Conservation (phyloP, 2,797 vertebrate species). For the Periophthalmus magnuspinnatus region DNA sequence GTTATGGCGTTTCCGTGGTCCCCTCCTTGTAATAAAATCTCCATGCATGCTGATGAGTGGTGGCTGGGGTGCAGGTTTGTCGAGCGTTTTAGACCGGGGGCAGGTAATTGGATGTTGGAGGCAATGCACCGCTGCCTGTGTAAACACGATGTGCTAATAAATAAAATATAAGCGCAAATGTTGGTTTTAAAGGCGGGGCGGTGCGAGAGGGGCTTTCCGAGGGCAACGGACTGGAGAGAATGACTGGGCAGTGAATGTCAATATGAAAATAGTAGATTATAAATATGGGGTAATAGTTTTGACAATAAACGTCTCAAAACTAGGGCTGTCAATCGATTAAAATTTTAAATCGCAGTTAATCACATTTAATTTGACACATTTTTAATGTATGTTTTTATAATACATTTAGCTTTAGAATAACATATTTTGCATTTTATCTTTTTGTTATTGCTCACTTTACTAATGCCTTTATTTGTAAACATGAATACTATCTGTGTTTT, state of each 20-base stretch:
- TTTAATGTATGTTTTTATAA: no score
- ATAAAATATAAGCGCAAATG: constrained; percentile 17
- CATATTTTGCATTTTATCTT: no score
- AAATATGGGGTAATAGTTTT: neutral
- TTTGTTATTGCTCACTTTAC: no score
- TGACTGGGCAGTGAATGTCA: neutral
- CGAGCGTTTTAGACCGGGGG: constrained; percentile 1
- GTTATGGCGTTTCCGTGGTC: constrained; percentile 20
- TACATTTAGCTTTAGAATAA: no score
- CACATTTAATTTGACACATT: no score
- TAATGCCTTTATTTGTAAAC: no score
- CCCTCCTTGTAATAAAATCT: constrained; percentile 22
- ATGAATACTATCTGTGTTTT: no score
- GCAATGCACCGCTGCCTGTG: constrained; percentile 5
- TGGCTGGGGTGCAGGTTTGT: constrained; percentile 4
- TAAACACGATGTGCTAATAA: constrained; percentile 26
- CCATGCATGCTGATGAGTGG: constrained; percentile 34
- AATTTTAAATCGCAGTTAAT: no score
- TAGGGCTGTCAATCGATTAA: no score
- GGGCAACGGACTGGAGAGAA: neutral
- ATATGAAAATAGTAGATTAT: neutral
- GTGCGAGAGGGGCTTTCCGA: neutral
- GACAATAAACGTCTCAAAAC: neutral
- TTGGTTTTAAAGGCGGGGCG: constrained; percentile 5
- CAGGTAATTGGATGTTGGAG: constrained; percentile 28